A percentile compares a stretch with the other conserved stretches of the same genome.
Evolutionary conservation across 1,140 invertebrate species (phyloP).

Genomic region (Drosophila nebulosa): DNA sequence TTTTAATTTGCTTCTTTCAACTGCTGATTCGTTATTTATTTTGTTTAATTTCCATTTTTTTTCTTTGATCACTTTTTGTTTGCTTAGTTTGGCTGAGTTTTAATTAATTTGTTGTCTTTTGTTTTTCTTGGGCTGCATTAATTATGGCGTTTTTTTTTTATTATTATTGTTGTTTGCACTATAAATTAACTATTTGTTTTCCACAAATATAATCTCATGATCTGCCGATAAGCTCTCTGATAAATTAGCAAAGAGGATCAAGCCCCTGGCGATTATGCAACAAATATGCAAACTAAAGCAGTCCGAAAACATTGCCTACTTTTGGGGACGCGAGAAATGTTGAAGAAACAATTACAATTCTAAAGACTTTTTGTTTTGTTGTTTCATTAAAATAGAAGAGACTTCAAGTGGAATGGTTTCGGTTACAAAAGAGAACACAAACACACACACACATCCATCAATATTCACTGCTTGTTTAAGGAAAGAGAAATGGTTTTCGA

Average conservation of each 20-base stretch:
- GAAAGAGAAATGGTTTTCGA: background rate
- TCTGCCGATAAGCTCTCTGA: background rate
- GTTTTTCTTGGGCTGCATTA: conserved; percentile 36
- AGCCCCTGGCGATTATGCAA: background rate
- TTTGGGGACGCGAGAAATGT: background rate
- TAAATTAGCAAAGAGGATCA: background rate
- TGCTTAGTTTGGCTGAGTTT: conserved; percentile 12
- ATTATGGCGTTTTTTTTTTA: conserved; percentile 13
- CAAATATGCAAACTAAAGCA: background rate
- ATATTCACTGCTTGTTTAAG: background rate
- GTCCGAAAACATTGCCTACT: background rate
- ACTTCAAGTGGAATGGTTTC: too few relatives aligned
- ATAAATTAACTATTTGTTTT: conserved; percentile 25
- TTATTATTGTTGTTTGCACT: conserved; percentile 41
- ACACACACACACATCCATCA: background rate
- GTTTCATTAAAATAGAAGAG: too few relatives aligned
- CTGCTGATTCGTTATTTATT: background rate
- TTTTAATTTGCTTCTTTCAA: background rate
- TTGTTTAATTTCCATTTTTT: conserved; percentile 1
- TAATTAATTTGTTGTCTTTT: conserved; percentile 34
- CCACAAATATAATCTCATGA: background rate
- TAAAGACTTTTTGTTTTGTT: too few relatives aligned
- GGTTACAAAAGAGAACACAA: too few relatives aligned
- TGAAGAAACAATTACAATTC: background rate
- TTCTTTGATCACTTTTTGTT: conserved; percentile 27